Percentiles rank a stretch among this genome's conserved stretches.
Conservation (phyloP, 2,797 vertebrate genomes). For the Galagoides demidoff region DNA sequence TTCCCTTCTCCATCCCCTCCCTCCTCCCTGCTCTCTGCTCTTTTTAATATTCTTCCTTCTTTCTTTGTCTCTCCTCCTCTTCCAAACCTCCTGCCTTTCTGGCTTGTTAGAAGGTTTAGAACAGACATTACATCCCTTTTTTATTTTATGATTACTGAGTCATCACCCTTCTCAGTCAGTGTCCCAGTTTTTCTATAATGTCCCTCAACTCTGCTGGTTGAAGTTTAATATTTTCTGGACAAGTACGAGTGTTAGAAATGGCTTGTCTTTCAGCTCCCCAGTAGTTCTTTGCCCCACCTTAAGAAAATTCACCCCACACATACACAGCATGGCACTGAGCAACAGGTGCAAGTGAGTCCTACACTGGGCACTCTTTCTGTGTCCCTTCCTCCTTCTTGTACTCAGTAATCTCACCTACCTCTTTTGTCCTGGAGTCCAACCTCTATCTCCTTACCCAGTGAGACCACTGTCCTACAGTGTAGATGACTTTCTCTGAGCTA, state of each 20-base stretch:
- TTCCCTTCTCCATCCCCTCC: no score
- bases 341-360: not conserved
- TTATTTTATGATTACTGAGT: not conserved
- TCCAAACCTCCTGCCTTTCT: not conserved
- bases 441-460: fast-evolving
- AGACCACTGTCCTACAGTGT: not conserved
- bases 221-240: not conserved
- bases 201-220: not conserved
- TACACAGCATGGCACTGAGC: not conserved
- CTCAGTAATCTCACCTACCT: not conserved
- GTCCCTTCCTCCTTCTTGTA: not conserved
- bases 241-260: not conserved
- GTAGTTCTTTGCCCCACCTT: not conserved
- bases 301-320: not conserved
- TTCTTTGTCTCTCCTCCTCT: not conserved
- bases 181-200: not conserved
- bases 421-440: not conserved
- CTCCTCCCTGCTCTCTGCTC: no score
- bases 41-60: no score
- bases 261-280: not conserved
- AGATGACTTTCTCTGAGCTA: not conserved
- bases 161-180: not conserved
- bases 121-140: not conserved
- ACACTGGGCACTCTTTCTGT: not conserved
- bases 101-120: not conserved